Conservation (phyloP, 2,888 invertebrate species). For the Stictocephala bisonia region DNA sequence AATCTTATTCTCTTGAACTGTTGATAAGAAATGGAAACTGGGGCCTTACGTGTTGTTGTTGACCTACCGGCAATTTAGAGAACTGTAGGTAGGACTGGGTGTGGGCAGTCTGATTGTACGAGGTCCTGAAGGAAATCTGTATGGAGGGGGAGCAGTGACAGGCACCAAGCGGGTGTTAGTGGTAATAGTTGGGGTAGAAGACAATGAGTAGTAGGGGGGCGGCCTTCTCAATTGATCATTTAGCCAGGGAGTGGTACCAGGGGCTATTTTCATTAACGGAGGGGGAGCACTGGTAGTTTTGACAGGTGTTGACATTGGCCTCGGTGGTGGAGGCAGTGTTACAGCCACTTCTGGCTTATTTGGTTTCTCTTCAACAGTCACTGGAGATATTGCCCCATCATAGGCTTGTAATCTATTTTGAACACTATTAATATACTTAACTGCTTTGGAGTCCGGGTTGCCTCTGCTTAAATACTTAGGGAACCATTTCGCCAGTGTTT, state of each 20-base stretch:
- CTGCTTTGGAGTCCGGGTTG: conserved; percentile 79
- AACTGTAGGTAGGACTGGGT: neutral
- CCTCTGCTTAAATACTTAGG: conserved; percentile 76
- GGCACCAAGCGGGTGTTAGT: conserved; percentile 49
- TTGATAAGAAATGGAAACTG: conserved; percentile 23
- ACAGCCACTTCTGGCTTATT: conserved; percentile 48
- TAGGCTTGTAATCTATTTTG: conserved; percentile 82
- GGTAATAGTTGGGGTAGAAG: conserved; percentile 53
- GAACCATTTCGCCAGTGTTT: conserved; percentile 88
- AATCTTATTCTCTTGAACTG: conserved; percentile 27
- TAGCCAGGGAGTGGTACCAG: conserved; percentile 11
- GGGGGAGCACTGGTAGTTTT: conserved; percentile 20
- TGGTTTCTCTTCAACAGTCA: conserved; percentile 6
- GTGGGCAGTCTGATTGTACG: conserved; percentile 4
- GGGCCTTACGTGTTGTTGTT: no score
- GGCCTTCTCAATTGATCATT: neutral
- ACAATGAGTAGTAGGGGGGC: conserved; percentile 14
- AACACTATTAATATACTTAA: conserved; percentile 82
- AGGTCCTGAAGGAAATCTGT: no score
- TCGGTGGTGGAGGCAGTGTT: conserved; percentile 14
- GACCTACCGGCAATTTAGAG: no score
- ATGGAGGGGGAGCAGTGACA: no score
- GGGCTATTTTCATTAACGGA: conserved; percentile 28
- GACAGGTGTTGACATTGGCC: conserved; percentile 59
- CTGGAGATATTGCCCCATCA: conserved; percentile 66